Percentiles rank a stretch among this genome's conserved stretches.
These are phyloP conservation scores for Ctenochaetus hawaiiensis DNA, from an alignment of 2,797 vertebrate genomes.

Conservation along the genomic window DNA sequence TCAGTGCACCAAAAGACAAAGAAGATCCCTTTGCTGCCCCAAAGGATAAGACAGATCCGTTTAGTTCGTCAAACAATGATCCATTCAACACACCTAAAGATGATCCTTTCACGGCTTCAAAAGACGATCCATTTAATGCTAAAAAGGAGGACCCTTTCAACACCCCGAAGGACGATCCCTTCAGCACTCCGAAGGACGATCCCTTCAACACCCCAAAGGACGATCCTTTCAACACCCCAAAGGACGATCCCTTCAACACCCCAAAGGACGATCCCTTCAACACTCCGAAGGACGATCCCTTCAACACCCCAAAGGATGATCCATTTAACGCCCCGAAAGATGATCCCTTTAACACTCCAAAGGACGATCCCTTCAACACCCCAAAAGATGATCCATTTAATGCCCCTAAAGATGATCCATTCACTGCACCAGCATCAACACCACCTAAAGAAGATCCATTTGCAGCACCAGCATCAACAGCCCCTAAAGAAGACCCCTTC, in stretches of 20 bases:
- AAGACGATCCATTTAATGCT: conserved; percentile 34
- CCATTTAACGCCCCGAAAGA: conserved; percentile 32
- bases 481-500: conserved; percentile 36
- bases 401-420: conserved; percentile 31
- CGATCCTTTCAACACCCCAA: conserved; percentile 47
- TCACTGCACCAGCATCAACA: conserved; percentile 17
- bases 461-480: background rate
- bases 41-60: conserved; percentile 40
- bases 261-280: conserved; percentile 53
- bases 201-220: conserved; percentile 30
- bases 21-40: conserved; percentile 46
- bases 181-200: conserved; percentile 23
- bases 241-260: conserved; percentile 39
- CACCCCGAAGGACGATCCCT: conserved; percentile 35
- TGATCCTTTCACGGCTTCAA: conserved; percentile 27
- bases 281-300: conserved; percentile 39
- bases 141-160: conserved; percentile 46
- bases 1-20: conserved; percentile 27
- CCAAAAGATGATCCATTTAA: conserved; percentile 37
- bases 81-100: conserved; percentile 53
- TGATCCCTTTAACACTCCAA: conserved; percentile 38
- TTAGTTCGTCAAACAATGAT: conserved; percentile 51
- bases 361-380: conserved; percentile 29
- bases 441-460: conserved; percentile 43
- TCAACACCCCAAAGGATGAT: conserved; percentile 37